Conservation (phyloP, 2,797 vertebrate species). For the Erithacus rubecula region DNA sequence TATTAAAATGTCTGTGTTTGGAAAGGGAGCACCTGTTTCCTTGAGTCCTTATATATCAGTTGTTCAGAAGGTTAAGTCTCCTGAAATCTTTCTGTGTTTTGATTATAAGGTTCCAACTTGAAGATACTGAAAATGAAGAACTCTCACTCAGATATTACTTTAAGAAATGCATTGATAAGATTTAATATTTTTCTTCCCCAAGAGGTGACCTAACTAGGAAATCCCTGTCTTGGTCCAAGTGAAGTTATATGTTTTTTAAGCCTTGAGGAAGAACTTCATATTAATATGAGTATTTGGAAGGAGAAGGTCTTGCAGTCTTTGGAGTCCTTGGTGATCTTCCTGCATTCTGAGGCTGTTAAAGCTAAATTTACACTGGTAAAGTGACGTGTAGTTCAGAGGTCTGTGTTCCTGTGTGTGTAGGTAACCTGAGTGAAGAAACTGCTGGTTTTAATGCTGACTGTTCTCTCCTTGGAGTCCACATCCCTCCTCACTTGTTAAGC, state of each 20-base stretch:
- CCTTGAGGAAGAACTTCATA: background rate
- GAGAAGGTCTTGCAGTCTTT: background rate
- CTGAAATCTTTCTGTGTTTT: background rate
- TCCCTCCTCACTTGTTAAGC: background rate
- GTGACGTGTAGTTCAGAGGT: background rate
- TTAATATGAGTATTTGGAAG: background rate
- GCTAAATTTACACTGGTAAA: background rate
- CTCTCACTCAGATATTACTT: background rate
- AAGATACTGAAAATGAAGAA: background rate
- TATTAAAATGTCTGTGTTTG: constrained; percentile 17
- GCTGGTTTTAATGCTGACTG: background rate
- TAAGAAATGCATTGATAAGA: background rate
- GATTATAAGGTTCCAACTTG: background rate
- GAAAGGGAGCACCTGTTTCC: background rate
- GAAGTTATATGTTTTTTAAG: background rate
- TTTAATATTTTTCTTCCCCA: background rate
- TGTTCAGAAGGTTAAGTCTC: constrained; percentile 5
- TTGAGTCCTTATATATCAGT: background rate
- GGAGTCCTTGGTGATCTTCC: background rate
- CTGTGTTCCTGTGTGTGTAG: background rate
- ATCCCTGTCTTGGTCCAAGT: background rate
- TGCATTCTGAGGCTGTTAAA: background rate
- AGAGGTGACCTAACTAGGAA: background rate
- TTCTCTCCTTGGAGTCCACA: background rate
- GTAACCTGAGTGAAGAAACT: background rate